Conservation (phyloP, 2,797 vertebrate genomes). For the Tolypeutes matacus region DNA sequence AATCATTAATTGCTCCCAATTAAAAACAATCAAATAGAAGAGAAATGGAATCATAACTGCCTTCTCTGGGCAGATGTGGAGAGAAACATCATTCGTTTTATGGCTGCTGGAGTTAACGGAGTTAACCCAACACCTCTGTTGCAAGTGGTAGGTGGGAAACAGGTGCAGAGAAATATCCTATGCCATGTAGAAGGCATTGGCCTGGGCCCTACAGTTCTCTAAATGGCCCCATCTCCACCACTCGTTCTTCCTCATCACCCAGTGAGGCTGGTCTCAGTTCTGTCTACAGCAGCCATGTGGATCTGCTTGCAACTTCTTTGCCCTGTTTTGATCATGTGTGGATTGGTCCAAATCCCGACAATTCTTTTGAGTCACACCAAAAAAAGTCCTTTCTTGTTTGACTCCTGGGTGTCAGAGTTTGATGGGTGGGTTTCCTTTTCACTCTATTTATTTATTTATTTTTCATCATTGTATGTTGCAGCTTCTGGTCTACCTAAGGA, state of each 20-base stretch:
- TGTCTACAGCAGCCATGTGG: background rate
- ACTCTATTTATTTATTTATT: constrained; percentile 16
- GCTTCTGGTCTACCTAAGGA: constrained; percentile 84
- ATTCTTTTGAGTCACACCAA: constrained; percentile 43
- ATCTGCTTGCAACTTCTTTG: constrained; percentile 35
- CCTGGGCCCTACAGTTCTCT: background rate
- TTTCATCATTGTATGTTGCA: constrained; percentile 76
- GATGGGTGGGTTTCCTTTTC: constrained; percentile 71
- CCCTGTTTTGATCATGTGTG: constrained; percentile 25
- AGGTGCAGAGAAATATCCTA: background rate
- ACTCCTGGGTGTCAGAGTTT: constrained; percentile 73
- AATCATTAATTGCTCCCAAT: constrained; percentile 72
- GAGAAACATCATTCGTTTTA: constrained; percentile 71
- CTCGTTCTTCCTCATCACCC: background rate
- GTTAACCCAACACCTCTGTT: background rate
- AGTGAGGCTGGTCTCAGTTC: constrained; percentile 60
- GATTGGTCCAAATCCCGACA: constrained; percentile 44
- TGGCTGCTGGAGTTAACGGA: constrained; percentile 69
- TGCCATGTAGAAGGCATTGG: background rate
- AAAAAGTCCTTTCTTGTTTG: constrained; percentile 53
- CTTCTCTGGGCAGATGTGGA: constrained; percentile 45
- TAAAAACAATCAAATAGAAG: constrained; percentile 76
- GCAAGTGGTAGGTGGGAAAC: background rate
- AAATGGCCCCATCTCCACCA: background rate
- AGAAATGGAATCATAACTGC: constrained; percentile 68